These are phyloP conservation scores for Pseudomyrmex concolor DNA, from an alignment of 1,140 invertebrate genomes.

Conservation along the genomic window DNA sequence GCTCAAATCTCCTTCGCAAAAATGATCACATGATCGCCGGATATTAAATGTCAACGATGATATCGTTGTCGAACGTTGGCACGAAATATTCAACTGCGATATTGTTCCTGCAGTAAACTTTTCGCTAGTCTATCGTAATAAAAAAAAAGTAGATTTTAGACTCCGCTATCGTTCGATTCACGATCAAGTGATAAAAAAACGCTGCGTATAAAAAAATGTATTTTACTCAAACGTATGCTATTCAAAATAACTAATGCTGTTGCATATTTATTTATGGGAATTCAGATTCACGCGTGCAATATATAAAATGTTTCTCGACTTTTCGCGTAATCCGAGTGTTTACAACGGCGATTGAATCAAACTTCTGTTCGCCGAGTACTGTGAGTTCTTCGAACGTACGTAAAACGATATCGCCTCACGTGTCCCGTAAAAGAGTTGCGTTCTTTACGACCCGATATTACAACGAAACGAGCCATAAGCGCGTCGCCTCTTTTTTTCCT, in stretches of 20 bases:
- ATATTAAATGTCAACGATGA: conserved; percentile 47
- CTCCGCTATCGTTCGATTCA: background rate
- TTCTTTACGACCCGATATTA: conserved; percentile 42
- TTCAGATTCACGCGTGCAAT: no score
- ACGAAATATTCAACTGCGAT: conserved; percentile 30
- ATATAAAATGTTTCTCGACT: background rate
- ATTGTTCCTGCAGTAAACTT: conserved; percentile 12
- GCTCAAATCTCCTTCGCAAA: conserved; percentile 5
- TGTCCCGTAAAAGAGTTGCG: background rate
- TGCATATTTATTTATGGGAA: background rate
- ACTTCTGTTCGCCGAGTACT: background rate
- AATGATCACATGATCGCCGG: conserved; percentile 35
- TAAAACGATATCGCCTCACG: conserved; percentile 9
- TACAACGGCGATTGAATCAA: background rate
- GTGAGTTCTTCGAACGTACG: background rate
- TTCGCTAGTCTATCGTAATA: background rate
- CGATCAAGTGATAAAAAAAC: background rate
- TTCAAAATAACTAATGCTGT: conserved; percentile 4
- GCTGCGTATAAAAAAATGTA: background rate
- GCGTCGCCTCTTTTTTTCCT: background rate
- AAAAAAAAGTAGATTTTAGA: background rate
- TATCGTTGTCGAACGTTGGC: conserved; percentile 3
- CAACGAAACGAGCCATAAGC: background rate
- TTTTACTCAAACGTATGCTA: no score
- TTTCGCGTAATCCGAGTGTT: background rate